These are phyloP conservation scores for Pantala flavescens DNA, from an alignment of 1,140 invertebrate species.

Conservation along the genomic window DNA sequence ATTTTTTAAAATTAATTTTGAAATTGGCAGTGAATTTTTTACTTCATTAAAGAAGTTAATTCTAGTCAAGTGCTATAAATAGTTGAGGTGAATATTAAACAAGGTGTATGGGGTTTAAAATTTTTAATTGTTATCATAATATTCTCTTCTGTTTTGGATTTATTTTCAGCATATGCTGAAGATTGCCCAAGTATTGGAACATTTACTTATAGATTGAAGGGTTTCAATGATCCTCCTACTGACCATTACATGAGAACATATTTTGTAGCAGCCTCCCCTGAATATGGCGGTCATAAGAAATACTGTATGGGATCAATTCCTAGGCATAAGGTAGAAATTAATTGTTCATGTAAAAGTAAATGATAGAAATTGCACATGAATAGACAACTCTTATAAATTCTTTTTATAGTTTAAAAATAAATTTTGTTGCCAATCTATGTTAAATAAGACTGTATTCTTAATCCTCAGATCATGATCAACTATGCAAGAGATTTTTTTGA, in stretches of 20 bases:
- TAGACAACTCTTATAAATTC: conserved; percentile 8
- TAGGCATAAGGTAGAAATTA: conserved; percentile 54
- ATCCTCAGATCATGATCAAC: conserved; percentile 48
- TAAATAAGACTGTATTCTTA: too few species aligned
- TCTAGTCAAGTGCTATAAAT: too few species aligned
- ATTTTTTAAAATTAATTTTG: too few species aligned
- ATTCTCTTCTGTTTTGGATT: conserved; percentile 8
- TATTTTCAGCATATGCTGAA: conserved; percentile 68
- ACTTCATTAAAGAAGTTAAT: too few species aligned
- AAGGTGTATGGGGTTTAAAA: background rate
- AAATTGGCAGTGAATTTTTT: too few species aligned
- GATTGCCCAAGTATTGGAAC: conserved; percentile 75
- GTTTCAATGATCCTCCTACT: conserved; percentile 72
- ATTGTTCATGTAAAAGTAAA: conserved; percentile 6
- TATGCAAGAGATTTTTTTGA: conserved; percentile 51
- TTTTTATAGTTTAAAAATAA: background rate
- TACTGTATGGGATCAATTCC: conserved; percentile 70
- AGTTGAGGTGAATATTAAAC: too few species aligned
- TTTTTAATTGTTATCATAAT: background rate
- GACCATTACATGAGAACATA: conserved; percentile 85
- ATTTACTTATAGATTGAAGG: conserved; percentile 83
- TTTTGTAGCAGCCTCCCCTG: conserved; percentile 48
- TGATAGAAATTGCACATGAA: background rate
- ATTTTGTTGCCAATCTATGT: too few species aligned
- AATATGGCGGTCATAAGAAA: conserved; percentile 30